Conservation (phyloP, 2,797 vertebrate genomes). For the Danio tinwini region DNA sequence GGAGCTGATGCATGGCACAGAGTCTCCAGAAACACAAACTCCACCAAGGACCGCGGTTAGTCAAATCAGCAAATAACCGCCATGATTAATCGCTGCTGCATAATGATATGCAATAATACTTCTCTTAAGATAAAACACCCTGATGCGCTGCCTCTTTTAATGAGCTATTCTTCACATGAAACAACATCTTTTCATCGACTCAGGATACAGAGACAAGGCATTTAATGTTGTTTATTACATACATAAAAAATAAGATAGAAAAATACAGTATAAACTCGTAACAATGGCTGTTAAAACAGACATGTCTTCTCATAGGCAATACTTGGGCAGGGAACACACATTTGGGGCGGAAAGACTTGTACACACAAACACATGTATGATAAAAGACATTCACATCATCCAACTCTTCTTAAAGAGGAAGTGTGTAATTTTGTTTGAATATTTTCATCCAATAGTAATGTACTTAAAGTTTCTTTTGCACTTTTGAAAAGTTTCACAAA, state of each 20-base stretch:
- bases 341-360: conserved; percentile 79
- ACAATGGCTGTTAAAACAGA: conserved; percentile 95
- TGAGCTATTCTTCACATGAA: conserved; percentile 5
- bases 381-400: conserved; percentile 84
- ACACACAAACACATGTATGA: conserved; percentile 83
- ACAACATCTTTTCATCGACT: conserved; percentile 68
- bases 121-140: conserved; percentile 36
- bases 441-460: no score
- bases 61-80: conserved; percentile 31
- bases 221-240: conserved; percentile 90
- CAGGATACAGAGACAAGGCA: conserved; percentile 85
- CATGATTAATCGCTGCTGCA: conserved; percentile 17
- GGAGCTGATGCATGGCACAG: conserved; percentile 31
- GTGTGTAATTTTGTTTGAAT: neutral
- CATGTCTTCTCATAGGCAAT: conserved; percentile 88
- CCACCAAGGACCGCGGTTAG: conserved; percentile 27
- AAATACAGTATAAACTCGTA: conserved; percentile 95
- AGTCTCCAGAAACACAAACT: conserved; percentile 24
- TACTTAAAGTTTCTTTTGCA: no score
- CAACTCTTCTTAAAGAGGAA: conserved; percentile 59
- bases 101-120: conserved; percentile 33
- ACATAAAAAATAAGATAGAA: conserved; percentile 96
- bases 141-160: conserved; percentile 5
- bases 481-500: no score
- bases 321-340: conserved; percentile 86